Base-by-base conservation (phyloP, 2,888 invertebrate genomes). In the Spilarctia lutea region DNA sequence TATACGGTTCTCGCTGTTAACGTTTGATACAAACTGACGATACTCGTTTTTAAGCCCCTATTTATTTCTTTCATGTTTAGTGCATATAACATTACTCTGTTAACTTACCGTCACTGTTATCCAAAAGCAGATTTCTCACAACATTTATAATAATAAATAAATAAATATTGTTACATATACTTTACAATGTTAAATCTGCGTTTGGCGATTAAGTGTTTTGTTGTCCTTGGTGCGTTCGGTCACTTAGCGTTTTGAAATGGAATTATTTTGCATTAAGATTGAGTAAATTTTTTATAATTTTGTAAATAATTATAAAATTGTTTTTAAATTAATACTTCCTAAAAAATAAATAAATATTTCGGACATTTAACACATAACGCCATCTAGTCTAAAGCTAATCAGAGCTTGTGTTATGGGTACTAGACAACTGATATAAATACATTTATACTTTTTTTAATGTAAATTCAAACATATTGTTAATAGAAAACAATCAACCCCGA, bases 111-210 rank as follows among this genome's bases (percentile, higher is more conserved):
- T 79, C 68, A 68, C 77, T 86, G 71, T 75, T 86, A 81, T 78
- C 86, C 87, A 89, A 91, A 91, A 90, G 89, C 90, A 90, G 89
- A 89, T 89, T 91, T 88, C 85, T 84, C 83, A 86, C 83, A 89
- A 83, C 75, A 85, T 70, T 65, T 75, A 80, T n/a, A 60, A 83
- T 87, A 86, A 86, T 81, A n/a, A 33, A 83, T 75, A 80, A 27
- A 71, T 48, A 45, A 48, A 70, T 60, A 65, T 52, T 72, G 18
- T 76, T 76, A 69, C 73, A 76, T 81, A 74, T 80, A 75, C 20
- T 84, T 69, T 73, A 76, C 76, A 74, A 73, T 74, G 71, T 75
- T 77, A 89, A 89, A 91, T 85, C 91, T 92, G 92, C 92, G 86
- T 91, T 90, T 88, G 91, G 92, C 92, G 83, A 86, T 90, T 92